These are phyloP conservation scores for Arvicanthis niloticus DNA, from an alignment of 2,113 vertebrate genomes.

Conservation along the genomic window DNA sequence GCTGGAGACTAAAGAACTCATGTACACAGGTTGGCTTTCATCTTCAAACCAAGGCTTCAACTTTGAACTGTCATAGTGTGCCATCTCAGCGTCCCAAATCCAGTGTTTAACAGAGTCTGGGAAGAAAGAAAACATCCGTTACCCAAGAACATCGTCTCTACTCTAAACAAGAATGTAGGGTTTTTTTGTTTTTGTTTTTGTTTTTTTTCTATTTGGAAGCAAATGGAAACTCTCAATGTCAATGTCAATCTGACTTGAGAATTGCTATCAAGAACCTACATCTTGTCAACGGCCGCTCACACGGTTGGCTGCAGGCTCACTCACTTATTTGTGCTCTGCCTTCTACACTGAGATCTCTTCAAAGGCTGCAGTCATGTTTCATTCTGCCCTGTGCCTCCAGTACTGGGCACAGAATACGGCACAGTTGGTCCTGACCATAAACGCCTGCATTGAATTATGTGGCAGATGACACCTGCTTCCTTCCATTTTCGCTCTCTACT, in stretches of 20 bases:
- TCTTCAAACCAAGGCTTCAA: constrained; percentile 56
- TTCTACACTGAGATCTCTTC: neutral
- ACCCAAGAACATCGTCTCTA: neutral
- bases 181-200: neutral
- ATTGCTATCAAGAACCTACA: constrained; percentile 5
- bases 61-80: constrained; percentile 16
- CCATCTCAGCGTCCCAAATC: constrained; percentile 49
- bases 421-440: neutral
- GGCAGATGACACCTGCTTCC: neutral
- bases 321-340: neutral
- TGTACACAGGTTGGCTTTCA: neutral
- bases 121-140: constrained; percentile 37
- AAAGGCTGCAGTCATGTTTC: neutral
- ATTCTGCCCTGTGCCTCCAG: neutral
- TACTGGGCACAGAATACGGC: neutral
- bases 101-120: constrained; percentile 50
- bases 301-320: too few relatives aligned
- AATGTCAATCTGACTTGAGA: constrained; percentile 45
- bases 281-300: neutral
- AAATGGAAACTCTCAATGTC: constrained; percentile 49
- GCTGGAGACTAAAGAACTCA: constrained; percentile 41
- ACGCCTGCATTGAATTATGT: neutral
- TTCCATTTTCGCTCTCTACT: neutral
- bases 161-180: neutral
- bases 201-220: neutral